Evolutionary conservation across 2,888 invertebrate species (phyloP), one percentile per base, ranked within the genome.

Genomic region (Ferrisia virgata): DNA sequence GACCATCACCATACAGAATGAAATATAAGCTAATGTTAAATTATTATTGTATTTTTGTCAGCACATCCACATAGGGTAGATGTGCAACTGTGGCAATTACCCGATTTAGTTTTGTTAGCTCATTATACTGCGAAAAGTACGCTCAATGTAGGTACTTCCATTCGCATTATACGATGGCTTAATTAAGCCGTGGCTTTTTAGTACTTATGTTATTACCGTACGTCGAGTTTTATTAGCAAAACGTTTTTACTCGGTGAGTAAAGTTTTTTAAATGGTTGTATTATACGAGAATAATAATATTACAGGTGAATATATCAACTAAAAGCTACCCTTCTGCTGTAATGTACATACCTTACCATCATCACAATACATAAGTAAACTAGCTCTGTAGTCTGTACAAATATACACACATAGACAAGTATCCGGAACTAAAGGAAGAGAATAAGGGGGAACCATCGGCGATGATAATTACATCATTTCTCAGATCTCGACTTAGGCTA

Each of bases 171-270:
- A 13, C n/a, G n/a, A n/a, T 28, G 15, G 64, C 64, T 64, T 64
- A 64, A 64, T 58, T 58, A 64, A 64, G 64, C 28, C 64, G 40
- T 22, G 64, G 64, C 64, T 64, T 64, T 64, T 64, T 64, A 64
- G 64, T 64, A 64, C 64, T 64, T 64, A 64, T 64, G 28, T 58
- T 58, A 47, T 47, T 47, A 47, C 47, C 47, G 47, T 47, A 58
- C 58, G 53, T 28, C 28, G 64, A 15, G 64, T 64, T 64, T 64
- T 64, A 64, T 64, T 64, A 64, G 28, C 25, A 28, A 64, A 64
- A 64, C 28, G 64, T 64, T 64, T 64, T 64, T 64, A 64, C 28
- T 53, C 53, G 0, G 64, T 1, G 28, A 13, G 28, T 64, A 64
- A 64, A 64, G 15, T 64, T 64, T 64, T 64, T 64, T 64, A 28